phyloP scores from a whole-genome alignment of 2,113 vertebrate genomes.

The Nannobrachium achirus region DNA sequence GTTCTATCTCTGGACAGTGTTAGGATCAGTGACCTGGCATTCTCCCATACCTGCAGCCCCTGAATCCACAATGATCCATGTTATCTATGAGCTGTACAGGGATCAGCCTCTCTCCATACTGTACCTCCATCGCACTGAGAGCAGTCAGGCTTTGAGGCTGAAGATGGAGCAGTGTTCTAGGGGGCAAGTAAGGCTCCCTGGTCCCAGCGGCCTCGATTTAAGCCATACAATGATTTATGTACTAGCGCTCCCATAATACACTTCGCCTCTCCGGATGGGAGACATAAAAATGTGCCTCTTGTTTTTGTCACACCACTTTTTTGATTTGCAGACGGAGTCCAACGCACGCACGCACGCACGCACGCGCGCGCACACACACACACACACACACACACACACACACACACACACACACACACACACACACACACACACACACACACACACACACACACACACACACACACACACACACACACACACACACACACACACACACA shows the following conservation, averaged over 20 bases:
- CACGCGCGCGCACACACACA: no score
- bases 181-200: constrained; percentile 35
- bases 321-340: constrained; percentile 64
- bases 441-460: no score
- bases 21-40: constrained; percentile 37
- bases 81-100: constrained; percentile 15
- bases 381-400: no score
- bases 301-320: constrained; percentile 56
- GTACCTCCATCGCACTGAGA: background rate
- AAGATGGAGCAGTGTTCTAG: constrained; percentile 33
- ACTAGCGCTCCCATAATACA: constrained; percentile 55
- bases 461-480: no score
- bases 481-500: no score
- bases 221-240: constrained; percentile 57
- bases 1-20: constrained; percentile 27
- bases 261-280: constrained; percentile 50
- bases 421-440: no score
- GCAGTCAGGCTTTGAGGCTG: constrained; percentile 21
- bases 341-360: background rate
- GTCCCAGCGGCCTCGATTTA: constrained; percentile 39
- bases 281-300: constrained; percentile 63
- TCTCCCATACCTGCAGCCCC: constrained; percentile 13
- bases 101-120: background rate
- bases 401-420: no score
- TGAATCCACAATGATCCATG: constrained; percentile 25